phyloP scores from a whole-genome alignment of 2,797 vertebrate genomes.

The Pogoniulus pusillus region DNA sequence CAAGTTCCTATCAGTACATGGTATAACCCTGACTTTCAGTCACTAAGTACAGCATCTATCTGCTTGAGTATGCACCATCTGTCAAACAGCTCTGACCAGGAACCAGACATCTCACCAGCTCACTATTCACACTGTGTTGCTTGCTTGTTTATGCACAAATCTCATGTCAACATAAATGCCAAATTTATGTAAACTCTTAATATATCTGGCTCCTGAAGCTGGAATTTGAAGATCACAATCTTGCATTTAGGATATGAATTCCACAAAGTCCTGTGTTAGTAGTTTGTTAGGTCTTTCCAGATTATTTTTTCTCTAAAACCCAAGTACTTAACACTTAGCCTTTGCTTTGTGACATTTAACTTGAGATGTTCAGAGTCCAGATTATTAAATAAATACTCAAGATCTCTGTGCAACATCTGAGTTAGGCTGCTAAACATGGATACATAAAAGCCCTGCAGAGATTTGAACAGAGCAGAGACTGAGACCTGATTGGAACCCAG shows the following conservation, averaged over 20 bases:
- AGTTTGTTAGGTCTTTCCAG: not conserved
- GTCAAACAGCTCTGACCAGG: not conserved
- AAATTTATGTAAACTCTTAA: not conserved
- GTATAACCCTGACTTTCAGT: not conserved
- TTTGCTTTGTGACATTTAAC: not conserved
- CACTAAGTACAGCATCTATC: not conserved
- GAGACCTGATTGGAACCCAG: not conserved
- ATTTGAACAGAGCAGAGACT: not conserved
- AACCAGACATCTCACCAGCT: not conserved
- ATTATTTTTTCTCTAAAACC: not conserved
- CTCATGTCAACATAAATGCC: rapidly evolving
- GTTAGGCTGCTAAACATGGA: not conserved
- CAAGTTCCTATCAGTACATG: not conserved
- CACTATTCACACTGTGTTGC: not conserved
- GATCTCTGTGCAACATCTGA: not conserved
- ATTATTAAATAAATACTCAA: not conserved
- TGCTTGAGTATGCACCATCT: not conserved
- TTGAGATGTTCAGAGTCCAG: not conserved
- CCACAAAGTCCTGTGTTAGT: not conserved
- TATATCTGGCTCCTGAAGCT: not conserved
- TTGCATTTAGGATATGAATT: not conserved
- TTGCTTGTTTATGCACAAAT: not conserved
- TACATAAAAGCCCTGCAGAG: not conserved
- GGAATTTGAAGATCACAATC: not conserved
- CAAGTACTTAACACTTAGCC: not conserved